Evolutionary conservation across 2,888 invertebrate species (phyloP).

Genomic region (Melanchra persicariae): DNA sequence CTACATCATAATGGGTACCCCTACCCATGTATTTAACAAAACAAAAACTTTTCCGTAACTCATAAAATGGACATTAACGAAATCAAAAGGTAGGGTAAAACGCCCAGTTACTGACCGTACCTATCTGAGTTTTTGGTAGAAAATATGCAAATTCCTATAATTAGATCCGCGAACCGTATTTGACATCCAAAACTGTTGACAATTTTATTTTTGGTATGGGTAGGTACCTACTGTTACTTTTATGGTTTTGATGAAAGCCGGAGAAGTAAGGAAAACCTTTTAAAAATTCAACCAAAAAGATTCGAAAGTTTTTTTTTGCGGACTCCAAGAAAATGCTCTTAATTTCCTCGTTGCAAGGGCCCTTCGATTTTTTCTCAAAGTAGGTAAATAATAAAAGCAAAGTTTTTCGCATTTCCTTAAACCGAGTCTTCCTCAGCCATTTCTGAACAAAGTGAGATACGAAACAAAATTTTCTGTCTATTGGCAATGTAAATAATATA

Average conservation of each 20-base stretch:
- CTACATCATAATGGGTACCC: neutral
- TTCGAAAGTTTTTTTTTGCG: neutral
- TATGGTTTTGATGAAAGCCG: constrained; percentile 29
- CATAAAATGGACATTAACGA: constrained; percentile 75
- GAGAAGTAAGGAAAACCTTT: neutral
- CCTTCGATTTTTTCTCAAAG: constrained; percentile 5
- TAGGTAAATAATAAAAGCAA: neutral
- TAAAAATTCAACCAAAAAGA: neutral
- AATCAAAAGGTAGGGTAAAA: constrained; percentile 79
- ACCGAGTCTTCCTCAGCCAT: neutral
- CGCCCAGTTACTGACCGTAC: constrained; percentile 69
- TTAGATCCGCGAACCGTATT: constrained; percentile 82
- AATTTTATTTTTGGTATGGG: constrained; percentile 71
- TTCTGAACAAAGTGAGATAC: constrained; percentile 43
- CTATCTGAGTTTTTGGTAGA: constrained; percentile 71
- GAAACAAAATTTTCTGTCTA: constrained; percentile 53
- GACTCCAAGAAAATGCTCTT: neutral
- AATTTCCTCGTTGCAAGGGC: constrained; percentile 7
- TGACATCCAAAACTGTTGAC: constrained; percentile 76
- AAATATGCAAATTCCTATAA: constrained; percentile 85
- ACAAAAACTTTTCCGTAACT: constrained; percentile 63
- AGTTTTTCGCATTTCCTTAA: constrained; percentile 22
- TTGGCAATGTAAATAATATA: constrained; percentile 65
- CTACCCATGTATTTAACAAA: constrained; percentile 49
- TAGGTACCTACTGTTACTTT: constrained; percentile 37